Evolutionary conservation across 1,140 invertebrate species (phyloP).

Genomic region (Heliconius hermathena): DNA sequence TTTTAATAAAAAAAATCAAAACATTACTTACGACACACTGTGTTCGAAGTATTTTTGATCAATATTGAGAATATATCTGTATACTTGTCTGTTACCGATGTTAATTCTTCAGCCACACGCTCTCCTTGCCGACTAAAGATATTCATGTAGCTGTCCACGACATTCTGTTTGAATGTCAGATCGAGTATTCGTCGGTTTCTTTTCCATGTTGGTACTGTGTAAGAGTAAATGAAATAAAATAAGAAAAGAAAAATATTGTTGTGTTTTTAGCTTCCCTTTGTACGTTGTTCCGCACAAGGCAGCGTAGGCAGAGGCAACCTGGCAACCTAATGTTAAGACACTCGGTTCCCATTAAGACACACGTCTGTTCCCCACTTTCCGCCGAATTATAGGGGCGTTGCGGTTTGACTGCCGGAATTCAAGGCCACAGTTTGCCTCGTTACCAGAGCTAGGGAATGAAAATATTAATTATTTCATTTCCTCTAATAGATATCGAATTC

Average conservation of each 20-base stretch:
- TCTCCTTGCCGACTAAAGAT: slow-evolving; percentile 85
- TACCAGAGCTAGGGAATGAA: background rate
- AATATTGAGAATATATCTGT: slow-evolving; percentile 87
- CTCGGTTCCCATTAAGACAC: no score
- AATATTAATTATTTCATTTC: background rate
- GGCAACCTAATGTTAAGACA: no score
- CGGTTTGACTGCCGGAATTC: background rate
- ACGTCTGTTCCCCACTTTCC: no score
- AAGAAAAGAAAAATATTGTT: no score
- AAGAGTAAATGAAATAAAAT: background rate
- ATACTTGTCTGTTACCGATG: slow-evolving; percentile 79
- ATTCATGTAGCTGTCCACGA: slow-evolving; percentile 90
- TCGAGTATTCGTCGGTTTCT: slow-evolving; percentile 74
- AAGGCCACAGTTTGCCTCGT: background rate
- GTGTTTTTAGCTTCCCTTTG: background rate
- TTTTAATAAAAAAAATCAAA: background rate
- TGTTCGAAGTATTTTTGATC: slow-evolving; percentile 89
- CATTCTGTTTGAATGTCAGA: slow-evolving; percentile 93
- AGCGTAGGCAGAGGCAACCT: background rate
- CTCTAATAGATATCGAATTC: no score
- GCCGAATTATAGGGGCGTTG: no score
- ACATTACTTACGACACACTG: slow-evolving; percentile 88
- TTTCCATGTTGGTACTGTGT: slow-evolving; percentile 39
- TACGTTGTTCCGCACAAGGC: background rate
- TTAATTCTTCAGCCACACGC: slow-evolving; percentile 85